A percentile compares a stretch with the other conserved stretches of the same genome.
Evolutionary conservation across 2,797 vertebrate species (phyloP).

Genomic region (Atherinosoma microstoma): DNA sequence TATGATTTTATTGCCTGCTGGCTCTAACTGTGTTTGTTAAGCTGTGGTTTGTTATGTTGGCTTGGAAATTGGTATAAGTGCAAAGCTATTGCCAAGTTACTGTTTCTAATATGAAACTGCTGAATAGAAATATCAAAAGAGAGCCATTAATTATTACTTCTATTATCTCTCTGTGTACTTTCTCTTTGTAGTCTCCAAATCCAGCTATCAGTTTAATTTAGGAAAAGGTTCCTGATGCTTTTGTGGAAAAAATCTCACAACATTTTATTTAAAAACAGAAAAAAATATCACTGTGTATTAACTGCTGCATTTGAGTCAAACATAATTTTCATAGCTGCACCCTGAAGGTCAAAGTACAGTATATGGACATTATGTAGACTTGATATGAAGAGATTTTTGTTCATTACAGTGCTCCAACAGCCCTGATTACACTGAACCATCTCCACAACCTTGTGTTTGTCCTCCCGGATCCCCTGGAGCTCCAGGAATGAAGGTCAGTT

Average conservation of each 20-base stretch:
- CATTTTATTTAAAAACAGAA: slow-evolving; percentile 1
- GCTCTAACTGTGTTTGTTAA: slow-evolving; percentile 55
- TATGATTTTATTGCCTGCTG: slow-evolving; percentile 56
- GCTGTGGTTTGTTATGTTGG: slow-evolving; percentile 51
- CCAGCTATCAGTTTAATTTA: slow-evolving; percentile 26
- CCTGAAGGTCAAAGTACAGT: neutral
- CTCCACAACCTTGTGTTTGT: slow-evolving; percentile 90
- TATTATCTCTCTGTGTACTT: neutral
- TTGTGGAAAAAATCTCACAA: slow-evolving; percentile 5
- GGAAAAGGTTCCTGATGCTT: slow-evolving; percentile 1
- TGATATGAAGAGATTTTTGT: slow-evolving; percentile 4
- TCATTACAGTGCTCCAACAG: slow-evolving; percentile 89
- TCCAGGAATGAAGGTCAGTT: slow-evolving; percentile 89
- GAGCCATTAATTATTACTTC: slow-evolving; percentile 22
- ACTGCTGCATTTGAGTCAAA: neutral
- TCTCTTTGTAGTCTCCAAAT: slow-evolving; percentile 6
- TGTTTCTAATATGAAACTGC: slow-evolving; percentile 39
- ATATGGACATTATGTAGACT: neutral
- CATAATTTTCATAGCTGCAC: neutral
- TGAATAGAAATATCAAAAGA: slow-evolving; percentile 57
- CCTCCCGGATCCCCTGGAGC: slow-evolving; percentile 90
- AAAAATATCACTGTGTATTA: neutral
- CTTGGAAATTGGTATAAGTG: slow-evolving; percentile 51
- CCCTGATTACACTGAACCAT: slow-evolving; percentile 88
- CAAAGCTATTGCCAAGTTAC: slow-evolving; percentile 56